Evolutionary conservation across 2,888 invertebrate species (phyloP).

Genomic region (Choreutis nemorana): DNA sequence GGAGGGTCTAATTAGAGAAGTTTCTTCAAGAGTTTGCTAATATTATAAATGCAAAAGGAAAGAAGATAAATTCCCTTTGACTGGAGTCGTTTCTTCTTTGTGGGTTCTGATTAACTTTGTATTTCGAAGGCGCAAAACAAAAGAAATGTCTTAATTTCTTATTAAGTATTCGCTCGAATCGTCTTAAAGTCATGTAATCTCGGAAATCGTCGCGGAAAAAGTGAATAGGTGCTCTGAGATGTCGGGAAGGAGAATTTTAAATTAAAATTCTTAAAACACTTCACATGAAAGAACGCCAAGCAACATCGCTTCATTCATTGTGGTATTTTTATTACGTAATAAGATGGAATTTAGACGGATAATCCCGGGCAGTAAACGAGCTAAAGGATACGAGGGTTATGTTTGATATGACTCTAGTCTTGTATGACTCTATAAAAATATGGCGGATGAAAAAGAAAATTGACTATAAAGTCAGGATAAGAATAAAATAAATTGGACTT

Average conservation of each 20-base stretch:
- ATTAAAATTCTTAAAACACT: conserved; percentile 38
- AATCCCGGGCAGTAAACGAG: conserved; percentile 40
- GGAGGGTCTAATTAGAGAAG: conserved; percentile 44
- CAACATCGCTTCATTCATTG: conserved; percentile 32
- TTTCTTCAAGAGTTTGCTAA: conserved; percentile 33
- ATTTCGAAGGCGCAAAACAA: conserved; percentile 15
- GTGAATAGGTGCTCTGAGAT: neutral
- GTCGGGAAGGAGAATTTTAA: conserved; percentile 23
- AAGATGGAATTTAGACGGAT: conserved; percentile 41
- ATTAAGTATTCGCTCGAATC: neutral
- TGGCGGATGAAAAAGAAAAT: conserved; percentile 16
- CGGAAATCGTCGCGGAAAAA: conserved; percentile 6
- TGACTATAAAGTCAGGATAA: too few species aligned
- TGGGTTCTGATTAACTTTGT: neutral
- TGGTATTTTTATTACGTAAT: conserved; percentile 45
- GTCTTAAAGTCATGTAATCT: conserved; percentile 1
- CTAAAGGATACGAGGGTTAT: conserved; percentile 30
- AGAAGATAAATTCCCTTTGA: conserved; percentile 27
- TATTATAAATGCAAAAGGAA: conserved; percentile 45
- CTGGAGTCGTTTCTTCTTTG: conserved; percentile 8
- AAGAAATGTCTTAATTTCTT: neutral
- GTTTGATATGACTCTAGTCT: conserved; percentile 33
- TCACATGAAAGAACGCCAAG: conserved; percentile 23
- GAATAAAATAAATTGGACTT: too few species aligned
- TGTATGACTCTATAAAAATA: conserved; percentile 28